phyloP scores from a whole-genome alignment of 2,113 vertebrate genomes.

The Empidonax alnorum region DNA sequence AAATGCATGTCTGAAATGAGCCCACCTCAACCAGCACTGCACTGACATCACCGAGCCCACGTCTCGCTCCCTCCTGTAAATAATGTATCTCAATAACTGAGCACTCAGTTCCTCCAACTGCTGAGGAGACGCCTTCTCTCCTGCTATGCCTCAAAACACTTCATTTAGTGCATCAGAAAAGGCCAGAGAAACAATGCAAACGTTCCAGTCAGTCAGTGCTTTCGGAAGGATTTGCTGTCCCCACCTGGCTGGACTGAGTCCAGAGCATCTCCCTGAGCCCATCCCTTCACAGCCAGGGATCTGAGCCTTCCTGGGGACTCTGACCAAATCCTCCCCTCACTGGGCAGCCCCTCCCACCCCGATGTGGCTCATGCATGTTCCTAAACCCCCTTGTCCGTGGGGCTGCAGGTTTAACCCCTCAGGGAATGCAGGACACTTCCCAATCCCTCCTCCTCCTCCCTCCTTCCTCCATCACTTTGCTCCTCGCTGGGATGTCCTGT shows the following conservation, averaged over 20 bases:
- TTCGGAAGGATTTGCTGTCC: neutral
- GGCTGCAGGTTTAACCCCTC: neutral
- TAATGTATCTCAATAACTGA: neutral
- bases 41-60: neutral
- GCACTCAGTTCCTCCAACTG: neutral
- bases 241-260: neutral
- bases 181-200: neutral
- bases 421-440: neutral
- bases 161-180: constrained; percentile 2
- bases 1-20: neutral
- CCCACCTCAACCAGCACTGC: neutral
- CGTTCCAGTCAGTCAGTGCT: neutral
- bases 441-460: neutral
- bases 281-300: accelerated
- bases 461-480: neutral
- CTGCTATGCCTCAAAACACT: neutral
- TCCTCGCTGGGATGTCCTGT: neutral
- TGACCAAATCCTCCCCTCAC: no score
- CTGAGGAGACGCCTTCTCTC: neutral
- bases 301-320: neutral
- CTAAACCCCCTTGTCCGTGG: neutral
- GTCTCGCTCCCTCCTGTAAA: neutral
- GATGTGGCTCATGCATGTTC: neutral
- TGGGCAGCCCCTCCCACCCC: no score
- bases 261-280: neutral